phyloP scores from a whole-genome alignment of 2,888 invertebrate genomes.

The Cephus nigrinus region DNA sequence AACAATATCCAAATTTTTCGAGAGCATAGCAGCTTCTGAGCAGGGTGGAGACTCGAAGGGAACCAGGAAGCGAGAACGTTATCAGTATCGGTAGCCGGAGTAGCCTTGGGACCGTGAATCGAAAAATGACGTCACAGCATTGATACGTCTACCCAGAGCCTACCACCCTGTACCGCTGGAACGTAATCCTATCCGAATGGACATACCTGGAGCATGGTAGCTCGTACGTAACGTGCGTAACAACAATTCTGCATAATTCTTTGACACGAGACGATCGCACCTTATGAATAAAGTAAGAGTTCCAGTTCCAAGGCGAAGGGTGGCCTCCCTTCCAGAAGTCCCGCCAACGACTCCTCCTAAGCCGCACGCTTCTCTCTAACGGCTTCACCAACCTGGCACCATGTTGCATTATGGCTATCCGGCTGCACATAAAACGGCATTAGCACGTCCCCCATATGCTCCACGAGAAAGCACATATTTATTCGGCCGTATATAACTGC shows the following conservation, averaged over 20 bases:
- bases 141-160: too few species aligned
- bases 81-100: too few species aligned
- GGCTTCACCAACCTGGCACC: constrained; percentile 31
- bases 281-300: constrained; percentile 49
- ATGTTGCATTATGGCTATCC: constrained; percentile 60
- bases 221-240: not conserved
- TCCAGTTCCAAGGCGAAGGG: not conserved
- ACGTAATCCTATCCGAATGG: not conserved
- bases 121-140: too few species aligned
- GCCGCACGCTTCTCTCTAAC: constrained; percentile 11
- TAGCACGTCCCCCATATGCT: constrained; percentile 58
- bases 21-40: too few species aligned
- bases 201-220: not conserved
- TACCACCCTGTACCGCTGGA: too few species aligned
- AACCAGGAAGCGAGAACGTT: too few species aligned
- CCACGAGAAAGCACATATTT: constrained; percentile 40
- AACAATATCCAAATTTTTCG: too few species aligned
- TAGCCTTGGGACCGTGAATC: too few species aligned
- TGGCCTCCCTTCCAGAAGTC: constrained; percentile 15
- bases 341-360: constrained; percentile 7
- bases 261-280: constrained; percentile 16
- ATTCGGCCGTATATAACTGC: constrained; percentile 20
- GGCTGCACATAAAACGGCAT: constrained; percentile 58
- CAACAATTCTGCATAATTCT: not conserved
- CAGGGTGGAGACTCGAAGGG: too few species aligned